Conservation (phyloP, 2,888 invertebrate genomes). For the Amblyjoppa proteus region DNA sequence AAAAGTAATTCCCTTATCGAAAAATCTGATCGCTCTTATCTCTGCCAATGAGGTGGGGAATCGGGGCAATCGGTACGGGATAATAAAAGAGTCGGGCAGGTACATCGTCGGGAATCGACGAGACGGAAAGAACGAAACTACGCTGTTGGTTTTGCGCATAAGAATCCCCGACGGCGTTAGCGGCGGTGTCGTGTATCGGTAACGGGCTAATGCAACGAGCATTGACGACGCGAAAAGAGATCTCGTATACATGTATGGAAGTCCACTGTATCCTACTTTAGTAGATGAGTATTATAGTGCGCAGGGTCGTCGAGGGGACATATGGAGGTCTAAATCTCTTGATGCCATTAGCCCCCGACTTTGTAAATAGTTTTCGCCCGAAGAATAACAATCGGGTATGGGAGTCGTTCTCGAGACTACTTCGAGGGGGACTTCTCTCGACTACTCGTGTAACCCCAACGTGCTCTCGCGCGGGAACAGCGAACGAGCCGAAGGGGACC, state of each 20-base stretch:
- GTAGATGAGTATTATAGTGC: constrained; percentile 55
- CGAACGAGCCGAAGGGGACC: constrained; percentile 71
- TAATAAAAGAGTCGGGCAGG: constrained; percentile 1
- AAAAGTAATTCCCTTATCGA: constrained; percentile 63
- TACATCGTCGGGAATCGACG: constrained; percentile 19
- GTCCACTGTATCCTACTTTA: constrained; percentile 21
- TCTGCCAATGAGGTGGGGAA: constrained; percentile 31
- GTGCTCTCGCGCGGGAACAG: constrained; percentile 60
- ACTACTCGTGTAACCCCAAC: constrained; percentile 71
- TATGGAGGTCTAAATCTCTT: constrained; percentile 82
- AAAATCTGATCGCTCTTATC: constrained; percentile 59
- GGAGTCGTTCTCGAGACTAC: constrained; percentile 60
- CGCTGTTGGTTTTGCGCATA: constrained; percentile 34
- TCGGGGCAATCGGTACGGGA: constrained; percentile 19
- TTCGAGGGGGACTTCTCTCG: constrained; percentile 37
- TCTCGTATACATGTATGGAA: neutral
- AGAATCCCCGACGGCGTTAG: constrained; percentile 38
- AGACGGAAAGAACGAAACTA: constrained; percentile 19
- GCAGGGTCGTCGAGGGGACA: constrained; percentile 67
- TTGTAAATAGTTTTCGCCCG: constrained; percentile 84
- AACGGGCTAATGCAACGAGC: constrained; percentile 57
- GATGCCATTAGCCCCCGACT: constrained; percentile 83
- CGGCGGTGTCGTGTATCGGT: constrained; percentile 42
- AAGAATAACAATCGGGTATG: constrained; percentile 82
- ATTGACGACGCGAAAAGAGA: constrained; percentile 8